Evolutionary conservation across 2,888 invertebrate genomes (phyloP).

Genomic region (Podotricha telesiphe): DNA sequence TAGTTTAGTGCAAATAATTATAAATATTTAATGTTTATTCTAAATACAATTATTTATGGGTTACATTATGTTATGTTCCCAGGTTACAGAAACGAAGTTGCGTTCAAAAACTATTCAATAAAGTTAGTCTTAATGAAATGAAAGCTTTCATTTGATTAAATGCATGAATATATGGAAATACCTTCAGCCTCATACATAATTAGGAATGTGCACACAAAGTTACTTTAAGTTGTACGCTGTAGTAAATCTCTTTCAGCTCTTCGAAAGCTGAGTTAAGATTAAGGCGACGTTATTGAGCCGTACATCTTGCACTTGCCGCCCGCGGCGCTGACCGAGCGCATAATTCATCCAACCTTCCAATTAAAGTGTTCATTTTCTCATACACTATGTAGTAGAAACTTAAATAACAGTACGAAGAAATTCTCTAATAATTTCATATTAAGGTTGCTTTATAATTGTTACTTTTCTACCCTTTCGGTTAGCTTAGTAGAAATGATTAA

Average conservation of each 20-base stretch:
- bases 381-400: conserved; percentile 19
- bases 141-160: background rate
- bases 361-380: conserved; percentile 34
- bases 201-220: conserved; percentile 31
- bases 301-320: conserved; percentile 59
- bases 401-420: conserved; percentile 6
- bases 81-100: too few species aligned
- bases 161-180: background rate
- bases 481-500: background rate
- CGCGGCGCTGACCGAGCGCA: conserved; percentile 45
- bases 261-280: conserved; percentile 64
- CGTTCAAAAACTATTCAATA: background rate
- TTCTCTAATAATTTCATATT: conserved; percentile 14
- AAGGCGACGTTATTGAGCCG: conserved; percentile 69
- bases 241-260: conserved; percentile 64
- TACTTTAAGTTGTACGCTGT: conserved; percentile 54
- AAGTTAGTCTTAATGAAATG: background rate
- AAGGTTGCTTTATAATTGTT: background rate
- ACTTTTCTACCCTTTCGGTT: background rate
- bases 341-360: conserved; percentile 41
- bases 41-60: too few species aligned
- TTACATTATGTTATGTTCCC: too few species aligned
- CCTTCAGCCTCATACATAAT: background rate
- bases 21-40: too few species aligned
- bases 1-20: too few species aligned